Evolutionary conservation across 2,888 invertebrate species (phyloP).

Genomic region (Leptinotarsa rubiginosa): DNA sequence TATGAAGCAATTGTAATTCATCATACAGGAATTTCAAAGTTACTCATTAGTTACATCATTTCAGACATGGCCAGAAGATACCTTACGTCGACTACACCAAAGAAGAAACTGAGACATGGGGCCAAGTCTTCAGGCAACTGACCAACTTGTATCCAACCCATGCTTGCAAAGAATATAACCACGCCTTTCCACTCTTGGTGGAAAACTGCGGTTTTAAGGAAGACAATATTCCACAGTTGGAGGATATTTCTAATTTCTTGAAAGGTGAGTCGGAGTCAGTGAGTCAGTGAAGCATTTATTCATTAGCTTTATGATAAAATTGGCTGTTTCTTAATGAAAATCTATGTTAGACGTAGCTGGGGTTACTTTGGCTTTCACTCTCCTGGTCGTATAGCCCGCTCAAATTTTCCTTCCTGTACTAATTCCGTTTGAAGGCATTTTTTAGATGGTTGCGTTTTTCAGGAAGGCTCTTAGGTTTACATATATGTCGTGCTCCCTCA

Average conservation of each 20-base stretch:
- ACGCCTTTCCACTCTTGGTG: conserved; percentile 94
- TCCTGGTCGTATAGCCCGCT: no score
- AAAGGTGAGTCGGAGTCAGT: conserved; percentile 75
- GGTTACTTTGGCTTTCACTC: no score
- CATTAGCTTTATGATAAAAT: background rate
- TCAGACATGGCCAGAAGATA: conserved; percentile 85
- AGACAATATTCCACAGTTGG: conserved; percentile 96
- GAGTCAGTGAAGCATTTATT: background rate
- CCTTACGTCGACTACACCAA: conserved; percentile 91
- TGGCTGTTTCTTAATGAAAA: no score
- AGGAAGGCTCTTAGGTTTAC: no score
- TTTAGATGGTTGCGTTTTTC: no score
- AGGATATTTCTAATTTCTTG: conserved; percentile 95
- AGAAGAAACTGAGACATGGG: conserved; percentile 93
- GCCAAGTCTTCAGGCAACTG: conserved; percentile 86
- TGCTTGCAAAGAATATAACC: conserved; percentile 97
- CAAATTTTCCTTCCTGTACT: no score
- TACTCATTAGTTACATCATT: background rate
- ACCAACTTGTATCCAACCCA: conserved; percentile 91
- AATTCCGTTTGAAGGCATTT: no score
- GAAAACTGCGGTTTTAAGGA: conserved; percentile 95
- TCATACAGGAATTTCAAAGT: no score
- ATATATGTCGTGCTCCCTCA: no score
- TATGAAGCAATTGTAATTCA: no score
- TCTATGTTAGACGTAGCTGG: no score